These are phyloP conservation scores for Drosophila kurseongensis DNA, from an alignment of 1,140 invertebrate species.

Conservation along the genomic window DNA sequence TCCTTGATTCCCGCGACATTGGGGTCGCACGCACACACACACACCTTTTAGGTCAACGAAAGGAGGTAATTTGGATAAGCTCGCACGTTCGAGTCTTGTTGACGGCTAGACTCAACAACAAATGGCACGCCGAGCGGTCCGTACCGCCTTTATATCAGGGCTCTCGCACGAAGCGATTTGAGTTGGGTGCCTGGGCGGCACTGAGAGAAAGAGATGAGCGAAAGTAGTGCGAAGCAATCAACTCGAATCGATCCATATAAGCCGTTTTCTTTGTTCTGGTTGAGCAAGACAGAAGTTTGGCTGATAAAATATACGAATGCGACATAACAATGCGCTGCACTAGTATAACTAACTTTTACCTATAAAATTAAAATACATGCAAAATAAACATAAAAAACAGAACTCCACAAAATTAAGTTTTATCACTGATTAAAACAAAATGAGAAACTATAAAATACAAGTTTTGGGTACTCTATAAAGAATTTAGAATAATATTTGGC, in stretches of 20 bases:
- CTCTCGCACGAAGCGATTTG: slow-evolving; percentile 41
- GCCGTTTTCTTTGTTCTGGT: slow-evolving; percentile 63
- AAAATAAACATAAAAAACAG: too few relatives aligned
- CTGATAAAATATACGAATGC: slow-evolving; percentile 3
- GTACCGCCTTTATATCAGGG: slow-evolving; percentile 73
- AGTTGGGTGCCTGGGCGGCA: slow-evolving; percentile 39
- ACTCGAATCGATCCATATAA: slow-evolving; percentile 77
- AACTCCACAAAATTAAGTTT: too few relatives aligned
- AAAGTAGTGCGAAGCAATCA: slow-evolving; percentile 44
- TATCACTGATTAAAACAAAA: too few relatives aligned
- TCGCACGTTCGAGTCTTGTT: slow-evolving; percentile 78
- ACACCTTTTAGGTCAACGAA: slow-evolving; percentile 79
- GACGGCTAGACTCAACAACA: slow-evolving; percentile 84
- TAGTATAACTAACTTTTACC: too few relatives aligned
- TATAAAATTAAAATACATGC: neutral
- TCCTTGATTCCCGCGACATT: slow-evolving; percentile 17
- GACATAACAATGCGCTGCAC: slow-evolving; percentile 24
- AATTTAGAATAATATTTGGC: too few relatives aligned
- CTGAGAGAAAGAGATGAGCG: slow-evolving; percentile 27
- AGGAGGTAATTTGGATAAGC: slow-evolving; percentile 65
- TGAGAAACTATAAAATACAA: too few relatives aligned
- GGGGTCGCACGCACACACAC: slow-evolving; percentile 32
- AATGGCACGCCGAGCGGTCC: slow-evolving; percentile 69
- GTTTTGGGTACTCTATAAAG: too few relatives aligned
- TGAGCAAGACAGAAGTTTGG: slow-evolving; percentile 16